These are phyloP conservation scores for Speoplatyrhinus poulsoni DNA, from an alignment of 2,113 vertebrate species.

Conservation along the genomic window DNA sequence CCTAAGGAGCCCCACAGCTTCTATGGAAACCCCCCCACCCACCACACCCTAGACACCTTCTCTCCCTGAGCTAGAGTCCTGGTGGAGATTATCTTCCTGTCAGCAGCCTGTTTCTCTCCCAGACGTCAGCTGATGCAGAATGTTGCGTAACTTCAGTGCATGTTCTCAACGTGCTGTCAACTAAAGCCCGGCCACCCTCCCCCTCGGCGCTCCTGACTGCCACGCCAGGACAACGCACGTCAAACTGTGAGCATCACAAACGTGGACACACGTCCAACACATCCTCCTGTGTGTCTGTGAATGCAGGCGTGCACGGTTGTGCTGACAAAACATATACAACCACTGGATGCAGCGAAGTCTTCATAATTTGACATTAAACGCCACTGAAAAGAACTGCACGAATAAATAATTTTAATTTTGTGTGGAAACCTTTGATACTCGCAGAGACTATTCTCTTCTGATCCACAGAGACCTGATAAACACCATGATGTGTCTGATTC, in stretches of 20 bases:
- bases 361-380: background rate
- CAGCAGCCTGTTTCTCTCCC: slow-evolving; percentile 62
- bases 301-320: slow-evolving; percentile 3
- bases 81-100: slow-evolving; percentile 71
- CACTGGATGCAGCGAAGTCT: background rate
- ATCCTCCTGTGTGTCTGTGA: background rate
- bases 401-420: too few species aligned
- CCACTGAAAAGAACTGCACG: too few species aligned
- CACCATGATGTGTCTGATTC: too few species aligned
- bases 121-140: slow-evolving; percentile 60
- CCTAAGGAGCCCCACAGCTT: slow-evolving; percentile 51
- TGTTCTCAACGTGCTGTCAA: slow-evolving; percentile 54
- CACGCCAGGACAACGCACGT: slow-evolving; percentile 11
- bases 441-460: too few species aligned
- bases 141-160: slow-evolving; percentile 51
- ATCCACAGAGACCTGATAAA: background rate
- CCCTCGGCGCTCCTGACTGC: slow-evolving; percentile 31
- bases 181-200: slow-evolving; percentile 34
- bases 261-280: background rate
- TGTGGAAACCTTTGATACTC: too few species aligned
- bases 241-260: background rate
- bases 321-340: background rate
- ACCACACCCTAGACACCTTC: slow-evolving; percentile 13
- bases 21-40: slow-evolving; percentile 29
- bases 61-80: slow-evolving; percentile 50